Evolutionary conservation across 2,888 invertebrate genomes (phyloP).

Genomic region (Formica aserva): DNA sequence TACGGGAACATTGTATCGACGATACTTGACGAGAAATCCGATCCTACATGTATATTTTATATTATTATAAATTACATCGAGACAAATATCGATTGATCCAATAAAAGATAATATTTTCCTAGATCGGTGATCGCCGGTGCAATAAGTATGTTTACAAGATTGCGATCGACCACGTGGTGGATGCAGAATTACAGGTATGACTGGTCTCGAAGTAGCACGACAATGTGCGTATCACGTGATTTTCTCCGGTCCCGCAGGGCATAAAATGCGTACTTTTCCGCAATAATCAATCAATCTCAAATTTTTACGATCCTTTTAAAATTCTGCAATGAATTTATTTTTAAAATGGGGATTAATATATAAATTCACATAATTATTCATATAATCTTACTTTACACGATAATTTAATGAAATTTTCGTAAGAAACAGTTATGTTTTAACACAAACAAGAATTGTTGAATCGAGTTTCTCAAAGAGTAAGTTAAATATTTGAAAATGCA

Average conservation of each 20-base stretch:
- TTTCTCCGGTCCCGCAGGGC: not conserved
- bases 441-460: not conserved
- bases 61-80: not conserved
- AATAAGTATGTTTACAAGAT: conserved; percentile 47
- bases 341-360: not conserved
- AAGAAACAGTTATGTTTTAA: not conserved
- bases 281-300: not conserved
- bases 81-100: not conserved
- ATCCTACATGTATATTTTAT: too few species aligned
- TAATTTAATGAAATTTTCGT: not conserved
- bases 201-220: conserved; percentile 12
- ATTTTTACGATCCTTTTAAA: not conserved
- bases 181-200: conserved; percentile 48
- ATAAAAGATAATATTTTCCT: not conserved
- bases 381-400: not conserved
- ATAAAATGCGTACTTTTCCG: not conserved
- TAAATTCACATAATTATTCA: not conserved
- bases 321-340: not conserved
- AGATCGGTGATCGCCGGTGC: conserved; percentile 19
- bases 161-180: conserved; percentile 54
- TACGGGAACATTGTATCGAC: too few species aligned
- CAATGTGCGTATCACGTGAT: conserved; percentile 21
- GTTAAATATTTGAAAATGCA: not conserved
- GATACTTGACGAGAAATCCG: too few species aligned
- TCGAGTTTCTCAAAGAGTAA: not conserved